Base-by-base conservation (phyloP, 2,113 vertebrate species). In the Phoenicopterus ruber region DNA sequence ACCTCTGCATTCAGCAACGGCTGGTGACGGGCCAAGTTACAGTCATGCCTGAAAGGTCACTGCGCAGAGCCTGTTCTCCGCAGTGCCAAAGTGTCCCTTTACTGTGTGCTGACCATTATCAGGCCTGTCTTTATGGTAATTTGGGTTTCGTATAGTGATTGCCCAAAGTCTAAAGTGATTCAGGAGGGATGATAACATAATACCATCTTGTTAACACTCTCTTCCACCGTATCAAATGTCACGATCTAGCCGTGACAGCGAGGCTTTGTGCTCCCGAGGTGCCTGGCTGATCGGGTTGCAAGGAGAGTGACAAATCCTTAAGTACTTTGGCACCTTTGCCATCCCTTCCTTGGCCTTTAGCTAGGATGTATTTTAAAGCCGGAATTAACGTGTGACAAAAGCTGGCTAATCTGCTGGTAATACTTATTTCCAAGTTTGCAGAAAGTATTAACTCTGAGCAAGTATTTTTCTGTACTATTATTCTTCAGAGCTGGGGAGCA, bases 381-480 rank as follows among this genome's bases (percentile, higher is more conserved):
- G 42, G 84, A 73, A 93, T 72, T 87, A 85, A 79, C 9, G 81
- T 94, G 91, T 95, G 91, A 93, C 91, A 80, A 88, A 95, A 95
- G 61, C 81, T 95, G 84, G 94, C 91, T 91, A 77, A 95, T 93
- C 92, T 78, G 54, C 78, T 78, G 85, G 47, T 86, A 79, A 82
- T 52, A 36, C 7, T 73, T 13, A 82, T 86, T 86, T 86, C 90
- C 36, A 28, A 76, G 90, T 96, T 94, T 96, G 85, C 92, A 92
- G 93, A 92, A 96, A 80, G 88, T 86, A 87, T 95, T 94, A 93
- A 18, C 58, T 36, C 55, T 3, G 17, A 92, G 40, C 71, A n/a
- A 74, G 49, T 6, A 38, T 80, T 85, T 88, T 49, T 81, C 47
- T 78, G 34, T 40, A 20, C 63, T 90, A 32, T 79, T 91, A 46